These are phyloP conservation scores for Taenioides sp. DNA, from an alignment of 2,797 vertebrate species.

Conservation along the genomic window DNA sequence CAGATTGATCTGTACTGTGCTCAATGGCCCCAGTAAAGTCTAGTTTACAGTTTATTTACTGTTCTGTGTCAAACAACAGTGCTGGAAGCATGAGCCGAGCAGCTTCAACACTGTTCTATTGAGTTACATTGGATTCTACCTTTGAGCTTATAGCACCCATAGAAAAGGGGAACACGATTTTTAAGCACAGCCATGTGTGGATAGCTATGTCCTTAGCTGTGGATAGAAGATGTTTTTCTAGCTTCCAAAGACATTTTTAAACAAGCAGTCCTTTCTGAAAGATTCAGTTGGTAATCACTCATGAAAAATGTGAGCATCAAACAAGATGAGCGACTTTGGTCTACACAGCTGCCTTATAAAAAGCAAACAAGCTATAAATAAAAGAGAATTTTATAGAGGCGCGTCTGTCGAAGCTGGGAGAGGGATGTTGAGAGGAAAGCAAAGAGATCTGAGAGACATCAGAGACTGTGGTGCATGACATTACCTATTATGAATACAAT, in stretches of 20 bases:
- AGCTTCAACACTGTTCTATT: slow-evolving; percentile 52
- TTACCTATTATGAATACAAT: slow-evolving; percentile 76
- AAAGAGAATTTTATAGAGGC: slow-evolving; percentile 84
- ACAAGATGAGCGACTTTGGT: slow-evolving; percentile 75
- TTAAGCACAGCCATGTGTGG: slow-evolving; percentile 23
- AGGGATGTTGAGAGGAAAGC: slow-evolving; percentile 42
- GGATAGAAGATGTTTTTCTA: slow-evolving; percentile 36
- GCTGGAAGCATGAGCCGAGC: slow-evolving; percentile 48
- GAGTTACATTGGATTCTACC: slow-evolving; percentile 69
- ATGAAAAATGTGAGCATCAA: slow-evolving; percentile 80
- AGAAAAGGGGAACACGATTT: slow-evolving; percentile 36
- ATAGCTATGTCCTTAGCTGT: slow-evolving; percentile 21
- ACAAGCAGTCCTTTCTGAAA: slow-evolving; percentile 67
- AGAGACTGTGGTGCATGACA: slow-evolving; percentile 71
- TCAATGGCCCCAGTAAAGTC: slow-evolving; percentile 54
- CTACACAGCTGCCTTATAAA: slow-evolving; percentile 78
- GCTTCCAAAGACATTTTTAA: slow-evolving; percentile 72
- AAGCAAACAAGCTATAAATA: slow-evolving; percentile 83
- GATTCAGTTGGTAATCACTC: slow-evolving; percentile 76
- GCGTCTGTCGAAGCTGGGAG: slow-evolving; percentile 69
- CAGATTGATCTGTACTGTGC: slow-evolving; percentile 61
- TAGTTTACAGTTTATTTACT: slow-evolving; percentile 66
- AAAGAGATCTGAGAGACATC: slow-evolving; percentile 60
- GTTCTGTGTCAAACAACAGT: slow-evolving; percentile 56
- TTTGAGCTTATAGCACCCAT: slow-evolving; percentile 49